Base-by-base conservation (phyloP, 37 sponge, comb jelly and placozoan species). In the Diacarnus erythraeanus region DNA sequence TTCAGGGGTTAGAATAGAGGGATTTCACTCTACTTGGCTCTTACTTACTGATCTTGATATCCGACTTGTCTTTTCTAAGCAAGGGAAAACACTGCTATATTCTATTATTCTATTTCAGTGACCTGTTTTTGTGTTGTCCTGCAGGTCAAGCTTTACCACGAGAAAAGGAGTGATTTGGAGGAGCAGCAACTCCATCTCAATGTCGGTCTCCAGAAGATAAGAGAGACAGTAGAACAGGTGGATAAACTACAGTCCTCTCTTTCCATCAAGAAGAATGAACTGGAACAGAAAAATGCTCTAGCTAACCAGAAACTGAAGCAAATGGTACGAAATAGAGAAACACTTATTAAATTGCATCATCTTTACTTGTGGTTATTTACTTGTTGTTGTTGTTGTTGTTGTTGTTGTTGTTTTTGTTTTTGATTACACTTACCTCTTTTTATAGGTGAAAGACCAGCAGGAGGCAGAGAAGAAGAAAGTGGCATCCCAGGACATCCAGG, bases 121-220 rank as follows among this genome's bases (percentile, higher is more conserved):
- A 8, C 31, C 38, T 30, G 29, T 30, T 17, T 30, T 36, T 20
- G 4, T 6, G 29, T 30, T 36, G 5, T 72, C 51, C n/a, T 42
- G 6, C 26, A 72, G 73, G 73, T 72, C 27, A 72, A 72, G 47
- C 51, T 72, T n/a, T 92, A 89, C 65, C 80, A 92, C 67, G 98
- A 97, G 84, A 97, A 97, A 87, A 64, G 98, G 33, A 74, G 81
- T 75, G 95, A 97, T 72, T 77, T 97, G 21, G 98, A 97, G 42
- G 98, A 95, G 72, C 98, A 97, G 76, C 98, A 97, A 57, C 82
- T 97, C 17, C 98, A 97, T 90, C 83, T 97, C 21, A 97, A 95
- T 74, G 95, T 97, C 18, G 98, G 98, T 12, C 80, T 98, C 23
- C 83, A 91, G 72, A 98, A 98, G 83, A 98, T 95, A 57, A 33